Conservation (phyloP, 2,888 invertebrate species). For the Synanthedon andrenaeformis region DNA sequence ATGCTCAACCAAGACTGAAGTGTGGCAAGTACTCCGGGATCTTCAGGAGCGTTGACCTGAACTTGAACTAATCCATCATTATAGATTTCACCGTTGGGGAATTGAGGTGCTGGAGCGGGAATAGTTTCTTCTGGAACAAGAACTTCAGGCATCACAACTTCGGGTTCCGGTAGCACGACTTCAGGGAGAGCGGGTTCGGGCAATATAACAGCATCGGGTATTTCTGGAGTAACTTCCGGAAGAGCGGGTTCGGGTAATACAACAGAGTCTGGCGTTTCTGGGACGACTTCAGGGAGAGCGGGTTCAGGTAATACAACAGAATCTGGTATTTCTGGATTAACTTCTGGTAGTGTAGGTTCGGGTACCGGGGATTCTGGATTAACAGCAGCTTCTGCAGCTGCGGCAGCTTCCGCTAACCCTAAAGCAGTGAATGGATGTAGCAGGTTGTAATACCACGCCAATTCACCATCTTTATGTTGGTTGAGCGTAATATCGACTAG, state of each 20-base stretch:
- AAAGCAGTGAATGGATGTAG: slow-evolving; percentile 36
- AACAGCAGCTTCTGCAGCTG: slow-evolving; percentile 8
- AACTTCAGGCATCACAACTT: slow-evolving; percentile 1
- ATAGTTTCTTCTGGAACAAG: slow-evolving; percentile 4
- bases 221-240: slow-evolving; percentile 1
- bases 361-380: background rate
- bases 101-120: slow-evolving; percentile 11
- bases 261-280: slow-evolving; percentile 6
- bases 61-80: slow-evolving; percentile 44
- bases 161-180: slow-evolving; percentile 4
- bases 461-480: slow-evolving; percentile 25
- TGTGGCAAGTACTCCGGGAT: slow-evolving; percentile 28
- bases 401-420: slow-evolving; percentile 34
- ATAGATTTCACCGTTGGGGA: slow-evolving; percentile 31
- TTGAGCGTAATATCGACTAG: slow-evolving; percentile 34
- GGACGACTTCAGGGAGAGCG: slow-evolving; percentile 8
- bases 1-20: slow-evolving; percentile 45
- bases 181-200: slow-evolving; percentile 6
- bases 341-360: slow-evolving; percentile 5
- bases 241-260: slow-evolving; percentile 6
- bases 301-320: slow-evolving; percentile 3
- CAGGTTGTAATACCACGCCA: slow-evolving; percentile 24
- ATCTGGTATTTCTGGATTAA: slow-evolving; percentile 2
- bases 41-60: slow-evolving; percentile 28
- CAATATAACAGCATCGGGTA: background rate